These are phyloP conservation scores for Desoria tigrina DNA, from an alignment of 2,888 invertebrate genomes.

Conservation along the genomic window DNA sequence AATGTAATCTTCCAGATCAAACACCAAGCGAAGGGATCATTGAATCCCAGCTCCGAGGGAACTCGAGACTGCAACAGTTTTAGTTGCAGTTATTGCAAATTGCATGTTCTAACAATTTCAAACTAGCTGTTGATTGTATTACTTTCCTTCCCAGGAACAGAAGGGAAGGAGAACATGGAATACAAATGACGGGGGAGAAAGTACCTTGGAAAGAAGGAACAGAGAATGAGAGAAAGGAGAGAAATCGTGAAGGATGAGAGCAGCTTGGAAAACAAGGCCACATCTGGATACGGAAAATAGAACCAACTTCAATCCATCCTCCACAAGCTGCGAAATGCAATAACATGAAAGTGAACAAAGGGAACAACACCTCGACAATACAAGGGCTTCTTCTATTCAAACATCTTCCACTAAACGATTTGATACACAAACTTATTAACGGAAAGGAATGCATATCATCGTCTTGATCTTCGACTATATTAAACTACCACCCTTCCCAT, in stretches of 20 bases:
- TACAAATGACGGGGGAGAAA: neutral
- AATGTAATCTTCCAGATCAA: no score
- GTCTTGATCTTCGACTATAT: no score
- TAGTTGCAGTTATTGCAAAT: no score
- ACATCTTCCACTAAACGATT: no score
- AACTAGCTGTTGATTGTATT: slow-evolving; percentile 1
- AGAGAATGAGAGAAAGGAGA: neutral
- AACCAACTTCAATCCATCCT: slow-evolving; percentile 9
- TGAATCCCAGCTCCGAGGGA: no score
- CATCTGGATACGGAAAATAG: neutral
- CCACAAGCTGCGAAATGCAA: neutral
- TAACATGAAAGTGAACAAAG: slow-evolving; percentile 2
- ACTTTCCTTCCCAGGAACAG: neutral
- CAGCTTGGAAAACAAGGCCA: slow-evolving; percentile 1
- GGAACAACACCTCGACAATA: neutral
- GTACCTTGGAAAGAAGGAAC: neutral
- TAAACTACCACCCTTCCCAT: no score
- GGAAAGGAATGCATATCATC: no score
- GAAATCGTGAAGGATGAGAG: neutral
- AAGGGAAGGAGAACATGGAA: neutral
- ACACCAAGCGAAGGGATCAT: no score
- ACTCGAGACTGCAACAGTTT: no score
- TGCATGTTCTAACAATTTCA: neutral
- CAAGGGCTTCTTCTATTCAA: no score
- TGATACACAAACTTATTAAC: no score